phyloP scores from a whole-genome alignment of 2,113 vertebrate species.

The Bothrops jararaca region DNA sequence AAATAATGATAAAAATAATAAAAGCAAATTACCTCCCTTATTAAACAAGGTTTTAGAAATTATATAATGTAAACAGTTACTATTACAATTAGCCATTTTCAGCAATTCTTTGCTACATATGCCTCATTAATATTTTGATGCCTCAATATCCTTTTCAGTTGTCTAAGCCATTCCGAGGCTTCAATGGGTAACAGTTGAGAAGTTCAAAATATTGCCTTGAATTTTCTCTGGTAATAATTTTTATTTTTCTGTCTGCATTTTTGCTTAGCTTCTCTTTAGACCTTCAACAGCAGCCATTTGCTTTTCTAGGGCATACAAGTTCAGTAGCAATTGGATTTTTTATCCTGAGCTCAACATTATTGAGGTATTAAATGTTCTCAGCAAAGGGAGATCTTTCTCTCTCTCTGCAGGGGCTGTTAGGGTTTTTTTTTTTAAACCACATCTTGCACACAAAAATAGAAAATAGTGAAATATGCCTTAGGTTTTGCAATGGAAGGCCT shows the following conservation, averaged over 20 bases:
- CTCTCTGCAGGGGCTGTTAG: neutral
- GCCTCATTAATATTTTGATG: neutral
- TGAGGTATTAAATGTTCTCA: neutral
- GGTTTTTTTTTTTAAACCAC: neutral
- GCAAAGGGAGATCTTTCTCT: neutral
- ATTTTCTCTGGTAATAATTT: neutral
- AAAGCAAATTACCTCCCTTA: conserved; percentile 12
- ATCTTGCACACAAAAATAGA: neutral
- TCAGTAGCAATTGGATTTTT: neutral
- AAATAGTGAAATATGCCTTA: neutral
- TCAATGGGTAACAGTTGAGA: neutral
- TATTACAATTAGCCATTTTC: neutral
- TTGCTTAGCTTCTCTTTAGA: neutral
- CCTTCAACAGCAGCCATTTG: neutral
- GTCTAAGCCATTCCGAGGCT: neutral
- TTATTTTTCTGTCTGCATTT: neutral
- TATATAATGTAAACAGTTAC: neutral
- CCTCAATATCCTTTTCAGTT: accelerated
- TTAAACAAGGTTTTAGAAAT: conserved; percentile 43
- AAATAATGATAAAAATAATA: conserved; percentile 11
- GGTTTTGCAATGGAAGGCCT: neutral
- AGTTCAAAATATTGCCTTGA: neutral
- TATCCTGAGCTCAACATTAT: neutral
- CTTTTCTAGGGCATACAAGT: neutral
- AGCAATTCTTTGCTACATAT: neutral